These are phyloP conservation scores for Notamacropus eugenii DNA, from an alignment of 2,797 vertebrate genomes.

Conservation along the genomic window DNA sequence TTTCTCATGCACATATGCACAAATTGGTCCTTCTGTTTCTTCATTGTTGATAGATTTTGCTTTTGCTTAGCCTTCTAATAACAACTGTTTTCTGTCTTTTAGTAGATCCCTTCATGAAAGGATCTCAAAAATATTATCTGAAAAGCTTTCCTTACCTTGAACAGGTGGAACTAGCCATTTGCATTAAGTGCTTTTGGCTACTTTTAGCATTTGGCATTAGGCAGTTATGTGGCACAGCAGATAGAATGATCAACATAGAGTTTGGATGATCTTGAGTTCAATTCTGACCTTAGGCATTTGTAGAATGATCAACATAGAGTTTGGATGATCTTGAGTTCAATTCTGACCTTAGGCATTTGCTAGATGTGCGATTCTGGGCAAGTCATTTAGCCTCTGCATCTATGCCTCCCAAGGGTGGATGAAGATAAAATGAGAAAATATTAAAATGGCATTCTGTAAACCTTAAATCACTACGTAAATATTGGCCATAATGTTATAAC, in stretches of 20 bases:
- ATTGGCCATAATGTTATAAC: background rate
- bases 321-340: too few species aligned
- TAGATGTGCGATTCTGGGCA: background rate
- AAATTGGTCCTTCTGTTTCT: background rate
- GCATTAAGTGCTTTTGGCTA: background rate
- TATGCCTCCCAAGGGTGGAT: background rate
- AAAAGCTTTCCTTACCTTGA: background rate
- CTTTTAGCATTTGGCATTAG: background rate
- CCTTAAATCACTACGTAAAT: background rate
- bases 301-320: background rate
- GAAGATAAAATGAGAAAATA: background rate
- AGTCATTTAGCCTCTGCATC: background rate
- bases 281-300: background rate
- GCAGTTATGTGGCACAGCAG: too few species aligned
- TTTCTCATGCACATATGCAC: too few species aligned
- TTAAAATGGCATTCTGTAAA: background rate
- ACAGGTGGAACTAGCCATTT: background rate
- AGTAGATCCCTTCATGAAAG: background rate
- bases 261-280: background rate
- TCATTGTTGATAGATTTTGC: background rate
- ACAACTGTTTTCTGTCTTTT: background rate
- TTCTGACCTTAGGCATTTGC: background rate
- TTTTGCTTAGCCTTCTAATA: background rate
- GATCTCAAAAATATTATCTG: background rate
- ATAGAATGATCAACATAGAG: too few species aligned